Conservation (phyloP, 2,113 vertebrate genomes). For the Mirza zaza region DNA sequence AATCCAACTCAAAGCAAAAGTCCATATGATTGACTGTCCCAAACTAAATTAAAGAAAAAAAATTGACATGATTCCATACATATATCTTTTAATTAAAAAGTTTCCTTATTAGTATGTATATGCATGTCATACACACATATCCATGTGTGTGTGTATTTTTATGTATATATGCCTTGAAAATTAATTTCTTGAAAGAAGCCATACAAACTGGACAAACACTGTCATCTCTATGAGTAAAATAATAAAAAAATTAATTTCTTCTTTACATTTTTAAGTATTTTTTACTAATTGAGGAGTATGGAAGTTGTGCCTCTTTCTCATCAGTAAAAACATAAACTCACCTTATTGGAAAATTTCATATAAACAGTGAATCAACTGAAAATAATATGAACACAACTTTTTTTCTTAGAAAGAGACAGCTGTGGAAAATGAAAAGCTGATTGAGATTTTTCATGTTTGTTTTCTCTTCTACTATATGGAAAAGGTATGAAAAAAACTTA, state of each 20-base stretch:
- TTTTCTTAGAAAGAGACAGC: background rate
- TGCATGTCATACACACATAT: background rate
- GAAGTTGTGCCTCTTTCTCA: background rate
- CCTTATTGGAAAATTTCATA: background rate
- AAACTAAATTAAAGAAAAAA: background rate
- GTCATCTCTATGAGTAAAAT: background rate
- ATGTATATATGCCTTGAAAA: background rate
- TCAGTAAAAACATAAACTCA: background rate
- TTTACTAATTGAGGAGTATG: background rate
- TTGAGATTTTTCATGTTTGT: background rate
- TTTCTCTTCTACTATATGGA: background rate
- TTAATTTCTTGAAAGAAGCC: background rate
- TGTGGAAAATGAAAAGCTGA: background rate
- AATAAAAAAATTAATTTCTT: background rate
- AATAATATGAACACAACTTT: background rate
- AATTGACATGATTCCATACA: background rate
- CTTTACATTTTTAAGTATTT: background rate
- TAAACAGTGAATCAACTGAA: background rate
- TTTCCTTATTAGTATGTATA: background rate
- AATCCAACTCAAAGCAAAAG: background rate
- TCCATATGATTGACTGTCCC: background rate
- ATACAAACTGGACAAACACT: background rate
- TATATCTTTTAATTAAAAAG: background rate
- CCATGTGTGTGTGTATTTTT: background rate
- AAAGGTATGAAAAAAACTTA: background rate